phyloP scores from a whole-genome alignment of 2,888 invertebrate species.

The Portevinia maculata region DNA sequence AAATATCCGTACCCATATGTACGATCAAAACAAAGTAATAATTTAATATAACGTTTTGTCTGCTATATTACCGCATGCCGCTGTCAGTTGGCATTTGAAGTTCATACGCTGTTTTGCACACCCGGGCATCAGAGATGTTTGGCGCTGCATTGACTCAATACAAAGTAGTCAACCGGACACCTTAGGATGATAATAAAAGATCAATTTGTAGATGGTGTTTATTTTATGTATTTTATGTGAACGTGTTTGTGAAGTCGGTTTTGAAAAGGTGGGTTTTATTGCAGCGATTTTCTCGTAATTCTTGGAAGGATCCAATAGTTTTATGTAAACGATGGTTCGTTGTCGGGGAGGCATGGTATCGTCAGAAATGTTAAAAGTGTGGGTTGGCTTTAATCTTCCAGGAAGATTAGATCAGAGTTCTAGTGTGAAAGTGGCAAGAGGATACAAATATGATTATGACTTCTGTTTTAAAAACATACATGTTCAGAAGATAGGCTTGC shows the following conservation, averaged over 20 bases:
- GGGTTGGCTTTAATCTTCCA: too few species aligned
- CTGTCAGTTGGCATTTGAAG: constrained; percentile 47
- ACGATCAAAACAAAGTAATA: constrained; percentile 28
- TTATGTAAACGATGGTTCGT: too few species aligned
- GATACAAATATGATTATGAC: too few species aligned
- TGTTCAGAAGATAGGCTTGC: too few species aligned
- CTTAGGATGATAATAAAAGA: background rate
- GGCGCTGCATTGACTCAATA: background rate
- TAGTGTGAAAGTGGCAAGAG: too few species aligned
- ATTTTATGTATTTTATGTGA: background rate
- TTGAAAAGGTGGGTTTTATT: background rate
- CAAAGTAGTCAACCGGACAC: constrained; percentile 6
- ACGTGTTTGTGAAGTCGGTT: constrained; percentile 3
- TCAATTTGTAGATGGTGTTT: constrained; percentile 1
- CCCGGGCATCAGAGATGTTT: background rate
- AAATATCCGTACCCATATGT: background rate
- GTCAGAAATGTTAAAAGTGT: too few species aligned
- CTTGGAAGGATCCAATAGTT: background rate
- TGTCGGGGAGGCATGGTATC: too few species aligned
- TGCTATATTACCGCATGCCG: constrained; percentile 60
- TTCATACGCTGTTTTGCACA: constrained; percentile 17
- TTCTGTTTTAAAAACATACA: too few species aligned
- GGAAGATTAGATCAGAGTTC: too few species aligned
- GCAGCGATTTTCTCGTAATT: background rate
- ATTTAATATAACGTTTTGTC: constrained; percentile 46